Evolutionary conservation across 92 coral and sea anemone species (phyloP).

Genomic region (Phenganax subtilis): DNA sequence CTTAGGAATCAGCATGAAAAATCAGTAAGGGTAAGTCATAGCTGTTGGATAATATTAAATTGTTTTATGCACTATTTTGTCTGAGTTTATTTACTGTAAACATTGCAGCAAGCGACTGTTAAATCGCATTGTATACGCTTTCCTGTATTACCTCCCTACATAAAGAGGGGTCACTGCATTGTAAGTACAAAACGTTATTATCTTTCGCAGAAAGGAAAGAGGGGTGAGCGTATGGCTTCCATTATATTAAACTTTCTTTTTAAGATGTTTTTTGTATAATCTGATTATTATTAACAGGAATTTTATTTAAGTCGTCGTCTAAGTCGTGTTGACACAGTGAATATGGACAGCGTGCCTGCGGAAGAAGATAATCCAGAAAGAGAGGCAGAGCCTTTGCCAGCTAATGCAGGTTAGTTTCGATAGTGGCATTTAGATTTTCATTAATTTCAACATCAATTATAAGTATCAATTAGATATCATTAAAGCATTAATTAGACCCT

Average conservation of each 20-base stretch:
- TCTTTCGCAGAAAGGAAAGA: neutral
- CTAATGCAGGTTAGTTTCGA: neutral
- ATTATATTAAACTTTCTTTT: too few relatives aligned
- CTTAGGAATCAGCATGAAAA: neutral
- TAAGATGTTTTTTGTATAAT: neutral
- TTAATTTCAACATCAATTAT: too few relatives aligned
- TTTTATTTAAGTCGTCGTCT: neutral
- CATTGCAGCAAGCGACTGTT: neutral
- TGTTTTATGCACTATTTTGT: too few relatives aligned
- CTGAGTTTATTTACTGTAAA: neutral
- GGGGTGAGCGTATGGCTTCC: too few relatives aligned
- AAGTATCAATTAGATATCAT: neutral
- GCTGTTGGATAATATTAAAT: too few relatives aligned
- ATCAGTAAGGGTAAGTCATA: constrained; percentile 18
- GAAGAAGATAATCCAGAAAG: neutral
- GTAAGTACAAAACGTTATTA: neutral
- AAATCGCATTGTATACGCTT: too few relatives aligned
- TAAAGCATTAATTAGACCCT: too few relatives aligned
- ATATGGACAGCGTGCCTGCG: neutral
- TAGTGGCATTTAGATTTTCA: neutral
- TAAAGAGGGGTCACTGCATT: too few relatives aligned
- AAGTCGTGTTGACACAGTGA: neutral
- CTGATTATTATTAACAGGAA: neutral
- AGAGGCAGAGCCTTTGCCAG: constrained; percentile 5
- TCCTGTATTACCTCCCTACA: too few relatives aligned